phyloP scores from a whole-genome alignment of 2,888 invertebrate species.

The Cybosia mesomella region DNA sequence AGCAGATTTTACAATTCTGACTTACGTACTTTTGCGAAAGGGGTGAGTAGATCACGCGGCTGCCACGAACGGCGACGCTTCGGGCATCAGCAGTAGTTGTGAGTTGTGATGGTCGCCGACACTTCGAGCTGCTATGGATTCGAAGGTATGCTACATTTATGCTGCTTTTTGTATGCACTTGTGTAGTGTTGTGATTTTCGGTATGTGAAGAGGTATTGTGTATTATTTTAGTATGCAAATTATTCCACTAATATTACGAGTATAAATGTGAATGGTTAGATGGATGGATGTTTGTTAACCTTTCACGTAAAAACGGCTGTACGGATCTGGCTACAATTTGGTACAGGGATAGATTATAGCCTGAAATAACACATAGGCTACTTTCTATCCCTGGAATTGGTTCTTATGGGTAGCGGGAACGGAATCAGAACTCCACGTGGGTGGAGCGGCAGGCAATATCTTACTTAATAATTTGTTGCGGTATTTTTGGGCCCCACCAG shows the following conservation, averaged over 20 bases:
- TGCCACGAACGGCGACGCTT: not conserved
- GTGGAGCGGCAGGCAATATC: too few relatives aligned
- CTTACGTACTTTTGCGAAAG: slow-evolving; percentile 15
- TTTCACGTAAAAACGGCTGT: too few relatives aligned
- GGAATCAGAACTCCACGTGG: too few relatives aligned
- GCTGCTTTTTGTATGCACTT: not conserved
- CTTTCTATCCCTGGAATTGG: too few relatives aligned
- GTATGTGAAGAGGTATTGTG: not conserved
- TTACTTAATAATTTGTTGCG: too few relatives aligned
- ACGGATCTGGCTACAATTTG: too few relatives aligned
- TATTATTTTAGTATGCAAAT: not conserved
- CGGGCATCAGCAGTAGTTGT: slow-evolving; percentile 13
- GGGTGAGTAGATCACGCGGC: slow-evolving; percentile 13
- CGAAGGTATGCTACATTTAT: slow-evolving; percentile 62
- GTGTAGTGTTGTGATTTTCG: not conserved
- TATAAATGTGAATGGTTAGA: too few relatives aligned
- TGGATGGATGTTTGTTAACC: too few relatives aligned
- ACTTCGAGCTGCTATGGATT: slow-evolving; percentile 64
- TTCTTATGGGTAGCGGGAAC: too few relatives aligned
- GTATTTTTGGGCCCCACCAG: too few relatives aligned
- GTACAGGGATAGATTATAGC: too few relatives aligned
- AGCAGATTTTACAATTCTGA: not conserved
- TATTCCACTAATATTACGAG: not conserved
- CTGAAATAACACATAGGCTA: too few relatives aligned
- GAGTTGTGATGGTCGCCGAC: slow-evolving; percentile 22